Conservation (phyloP, 2,797 vertebrate species). For the Cryptoblepharus egeriae region DNA sequence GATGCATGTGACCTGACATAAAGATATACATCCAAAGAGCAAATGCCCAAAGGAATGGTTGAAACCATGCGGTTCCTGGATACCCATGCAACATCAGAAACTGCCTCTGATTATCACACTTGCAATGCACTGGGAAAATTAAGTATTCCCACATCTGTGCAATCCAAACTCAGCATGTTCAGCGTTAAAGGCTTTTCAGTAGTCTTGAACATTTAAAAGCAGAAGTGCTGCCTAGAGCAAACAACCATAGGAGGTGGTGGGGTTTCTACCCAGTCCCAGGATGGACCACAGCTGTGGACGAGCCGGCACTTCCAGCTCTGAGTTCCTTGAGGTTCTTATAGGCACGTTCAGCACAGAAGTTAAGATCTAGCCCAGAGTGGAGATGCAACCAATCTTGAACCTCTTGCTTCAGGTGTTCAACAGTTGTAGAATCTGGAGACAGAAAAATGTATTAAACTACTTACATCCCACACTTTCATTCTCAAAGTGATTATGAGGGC, state of each 20-base stretch:
- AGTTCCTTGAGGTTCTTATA: slow-evolving; percentile 62
- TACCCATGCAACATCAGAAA: not conserved
- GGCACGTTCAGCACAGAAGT: slow-evolving; percentile 70
- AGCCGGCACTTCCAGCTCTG: not conserved
- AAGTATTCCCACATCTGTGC: not conserved
- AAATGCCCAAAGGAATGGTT: not conserved
- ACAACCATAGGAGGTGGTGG: not conserved
- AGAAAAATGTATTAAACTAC: not conserved
- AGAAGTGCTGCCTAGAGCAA: not conserved
- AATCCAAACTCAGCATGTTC: not conserved
- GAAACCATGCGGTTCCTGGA: not conserved
- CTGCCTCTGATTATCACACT: not conserved
- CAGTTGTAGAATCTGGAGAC: slow-evolving; percentile 27
- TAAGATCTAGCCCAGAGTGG: slow-evolving; percentile 66
- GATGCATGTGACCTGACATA: not conserved
- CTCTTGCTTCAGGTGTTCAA: slow-evolving; percentile 59
- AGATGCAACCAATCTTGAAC: slow-evolving; percentile 71
- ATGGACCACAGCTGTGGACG: not conserved
- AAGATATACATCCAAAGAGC: not conserved
- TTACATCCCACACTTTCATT: no score
- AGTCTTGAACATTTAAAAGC: not conserved
- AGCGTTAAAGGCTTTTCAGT: not conserved
- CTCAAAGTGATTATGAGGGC: no score
- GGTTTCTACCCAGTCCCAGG: not conserved
- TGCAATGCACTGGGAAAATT: not conserved